Conservation (phyloP, 23 tunicate genomes). For the Diplosoma virens region DNA sequence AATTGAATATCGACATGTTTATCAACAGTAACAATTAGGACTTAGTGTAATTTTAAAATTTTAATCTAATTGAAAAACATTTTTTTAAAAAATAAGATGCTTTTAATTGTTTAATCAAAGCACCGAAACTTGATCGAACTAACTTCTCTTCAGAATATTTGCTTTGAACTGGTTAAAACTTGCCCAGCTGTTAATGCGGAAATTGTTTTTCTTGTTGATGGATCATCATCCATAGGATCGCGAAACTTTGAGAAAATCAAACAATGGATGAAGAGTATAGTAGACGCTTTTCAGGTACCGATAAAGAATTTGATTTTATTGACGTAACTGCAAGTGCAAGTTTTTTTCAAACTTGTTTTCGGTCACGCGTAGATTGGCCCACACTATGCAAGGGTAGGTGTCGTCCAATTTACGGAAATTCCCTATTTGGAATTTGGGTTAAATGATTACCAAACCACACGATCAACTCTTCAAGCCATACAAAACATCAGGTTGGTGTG, state of each 20-base stretch:
- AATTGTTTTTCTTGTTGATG: slow-evolving; percentile 76
- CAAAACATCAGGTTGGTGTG: slow-evolving; percentile 62
- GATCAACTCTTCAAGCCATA: slow-evolving; percentile 47
- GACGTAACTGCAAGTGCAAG: background rate
- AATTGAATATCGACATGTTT: too few relatives aligned
- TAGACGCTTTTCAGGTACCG: slow-evolving; percentile 67
- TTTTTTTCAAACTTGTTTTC: background rate
- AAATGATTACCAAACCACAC: slow-evolving; percentile 43
- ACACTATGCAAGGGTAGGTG: slow-evolving; percentile 54
- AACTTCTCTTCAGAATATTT: slow-evolving; percentile 48
- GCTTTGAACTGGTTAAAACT: slow-evolving; percentile 51
- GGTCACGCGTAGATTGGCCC: slow-evolving; percentile 46
- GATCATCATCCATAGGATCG: slow-evolving; percentile 46
- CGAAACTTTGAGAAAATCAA: slow-evolving; percentile 70
- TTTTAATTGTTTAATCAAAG: too few relatives aligned
- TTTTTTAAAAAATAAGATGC: too few relatives aligned
- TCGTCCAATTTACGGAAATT: slow-evolving; percentile 57
- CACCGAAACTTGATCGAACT: too few relatives aligned
- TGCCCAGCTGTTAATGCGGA: slow-evolving; percentile 76
- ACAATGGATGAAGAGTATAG: slow-evolving; percentile 68
- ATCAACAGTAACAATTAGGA: too few relatives aligned
- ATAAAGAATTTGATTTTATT: background rate
- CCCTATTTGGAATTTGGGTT: slow-evolving; percentile 59
- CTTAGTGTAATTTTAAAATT: too few relatives aligned
- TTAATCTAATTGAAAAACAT: too few relatives aligned